These are phyloP conservation scores for Nezara viridula DNA, from an alignment of 2,888 invertebrate genomes.

Conservation along the genomic window DNA sequence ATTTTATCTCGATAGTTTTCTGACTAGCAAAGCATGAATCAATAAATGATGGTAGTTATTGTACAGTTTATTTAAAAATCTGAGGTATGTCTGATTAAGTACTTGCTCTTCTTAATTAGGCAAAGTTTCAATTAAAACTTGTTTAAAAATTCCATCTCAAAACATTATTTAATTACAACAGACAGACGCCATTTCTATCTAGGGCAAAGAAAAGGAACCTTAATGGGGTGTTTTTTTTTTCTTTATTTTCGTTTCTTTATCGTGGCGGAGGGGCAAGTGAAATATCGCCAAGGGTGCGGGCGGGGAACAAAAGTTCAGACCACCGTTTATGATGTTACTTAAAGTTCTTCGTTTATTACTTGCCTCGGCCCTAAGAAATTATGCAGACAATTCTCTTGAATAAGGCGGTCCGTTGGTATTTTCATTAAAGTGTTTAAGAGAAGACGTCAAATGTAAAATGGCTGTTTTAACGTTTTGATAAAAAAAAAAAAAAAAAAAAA, in stretches of 20 bases:
- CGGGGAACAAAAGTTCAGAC: conserved; percentile 14
- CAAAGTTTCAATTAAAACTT: not conserved
- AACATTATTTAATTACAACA: conserved; percentile 14
- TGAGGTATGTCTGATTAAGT: too few species aligned
- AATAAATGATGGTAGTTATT: too few species aligned
- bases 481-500: not conserved
- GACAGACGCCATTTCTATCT: conserved; percentile 12
- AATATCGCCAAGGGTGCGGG: not conserved
- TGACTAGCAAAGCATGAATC: too few species aligned
- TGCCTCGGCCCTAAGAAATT: conserved; percentile 29
- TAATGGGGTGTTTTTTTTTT: conserved; percentile 11
- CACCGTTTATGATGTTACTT: conserved; percentile 47
- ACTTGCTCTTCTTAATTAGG: too few species aligned
- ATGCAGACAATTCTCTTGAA: conserved; percentile 46
- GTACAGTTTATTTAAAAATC: too few species aligned
- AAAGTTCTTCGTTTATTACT: conserved; percentile 50
- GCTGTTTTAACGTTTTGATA: not conserved
- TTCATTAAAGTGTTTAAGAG: conserved; percentile 32
- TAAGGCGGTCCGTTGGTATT: conserved; percentile 10
- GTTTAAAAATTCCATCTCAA: not conserved
- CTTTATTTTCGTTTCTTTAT: conserved; percentile 24
- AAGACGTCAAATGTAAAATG: conserved; percentile 20
- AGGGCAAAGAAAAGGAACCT: not conserved
- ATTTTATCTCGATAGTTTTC: too few species aligned
- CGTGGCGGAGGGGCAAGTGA: conserved; percentile 13